Base-by-base conservation (phyloP, 2,888 invertebrate genomes). In the Sarcophaga rosellei region DNA sequence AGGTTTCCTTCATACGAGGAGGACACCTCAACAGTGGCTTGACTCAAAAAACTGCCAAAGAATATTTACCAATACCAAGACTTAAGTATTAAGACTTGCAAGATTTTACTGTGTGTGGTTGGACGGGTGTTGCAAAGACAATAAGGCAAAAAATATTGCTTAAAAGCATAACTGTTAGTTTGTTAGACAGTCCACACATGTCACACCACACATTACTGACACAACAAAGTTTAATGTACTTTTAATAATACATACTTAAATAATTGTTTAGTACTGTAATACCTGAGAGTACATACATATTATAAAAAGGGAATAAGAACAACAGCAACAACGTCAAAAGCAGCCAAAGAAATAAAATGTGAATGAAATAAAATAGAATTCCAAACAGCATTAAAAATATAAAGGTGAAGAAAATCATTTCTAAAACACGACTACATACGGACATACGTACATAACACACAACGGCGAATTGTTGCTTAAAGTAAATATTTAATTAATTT, bases 201-300 rank as follows among this genome's bases (percentile, higher is more conserved):
- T 11, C 66, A 35, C 23, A 44, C 21, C 66, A 35, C 23, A 44
- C 65, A 8, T 63, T 68, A 44, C 61, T n/a, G 4, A 53, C 21
- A 47, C 65, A 72, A 77, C 88, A 84, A 88, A 88, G 91, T 91
- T 91, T 91, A 92, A 91, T 92, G 91, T 90, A 90, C 91, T 90
- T 91, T 91, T 91, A 90, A 91, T 92, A 90, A 89, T 77, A 82
- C 84, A 89, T 84, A 87, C 84, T 88, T 84, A 87, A 83, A 83
- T 84, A 88, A 85, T 84, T 79, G 89, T 84, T 86, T 72, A 53
- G 66, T 45, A 65, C 44, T 72, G 68, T 53, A 47, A 61, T 82
- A 73, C 61, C 66, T 77, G 66, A 45, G n/a, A n/a, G 17, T 21
- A 57, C 1, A 4, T 15, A 12, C 3, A 47, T 11, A 2, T 15